phyloP scores from a whole-genome alignment of 2,797 vertebrate species.

The Onychomys leucogaster region DNA sequence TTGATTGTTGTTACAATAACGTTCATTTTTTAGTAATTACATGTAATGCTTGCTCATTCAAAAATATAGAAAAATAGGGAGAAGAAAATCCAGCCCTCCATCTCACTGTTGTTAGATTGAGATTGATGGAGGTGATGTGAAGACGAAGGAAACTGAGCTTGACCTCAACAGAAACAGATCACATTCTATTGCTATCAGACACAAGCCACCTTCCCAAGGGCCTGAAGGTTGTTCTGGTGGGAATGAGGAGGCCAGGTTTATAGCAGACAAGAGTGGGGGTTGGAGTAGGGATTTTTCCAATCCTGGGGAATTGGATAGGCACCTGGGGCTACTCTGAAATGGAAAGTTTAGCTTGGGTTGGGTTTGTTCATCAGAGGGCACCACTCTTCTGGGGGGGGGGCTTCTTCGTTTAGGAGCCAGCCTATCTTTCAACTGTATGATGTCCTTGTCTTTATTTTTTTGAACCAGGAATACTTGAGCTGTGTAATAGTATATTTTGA shows the following conservation, averaged over 20 bases:
- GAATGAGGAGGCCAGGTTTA: too few species aligned
- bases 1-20: conserved; percentile 23
- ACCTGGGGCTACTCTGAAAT: neutral
- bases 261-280: neutral
- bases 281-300: neutral
- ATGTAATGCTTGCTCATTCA: neutral
- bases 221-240: neutral
- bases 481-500: neutral
- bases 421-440: neutral
- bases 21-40: neutral
- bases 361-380: neutral
- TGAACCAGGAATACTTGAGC: neutral
- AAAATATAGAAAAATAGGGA: conserved; percentile 26
- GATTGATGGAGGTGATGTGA: too few species aligned
- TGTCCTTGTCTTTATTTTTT: neutral
- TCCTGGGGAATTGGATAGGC: neutral
- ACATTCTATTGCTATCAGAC: too few species aligned
- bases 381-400: neutral
- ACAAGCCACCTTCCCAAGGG: too few species aligned
- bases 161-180: neutral
- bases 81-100: neutral
- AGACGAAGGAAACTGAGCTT: neutral
- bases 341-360: neutral
- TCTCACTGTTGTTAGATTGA: neutral
- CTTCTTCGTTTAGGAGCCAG: neutral